These are phyloP conservation scores for Laodelphax striatellus DNA, from an alignment of 1,140 invertebrate species.

Conservation along the genomic window DNA sequence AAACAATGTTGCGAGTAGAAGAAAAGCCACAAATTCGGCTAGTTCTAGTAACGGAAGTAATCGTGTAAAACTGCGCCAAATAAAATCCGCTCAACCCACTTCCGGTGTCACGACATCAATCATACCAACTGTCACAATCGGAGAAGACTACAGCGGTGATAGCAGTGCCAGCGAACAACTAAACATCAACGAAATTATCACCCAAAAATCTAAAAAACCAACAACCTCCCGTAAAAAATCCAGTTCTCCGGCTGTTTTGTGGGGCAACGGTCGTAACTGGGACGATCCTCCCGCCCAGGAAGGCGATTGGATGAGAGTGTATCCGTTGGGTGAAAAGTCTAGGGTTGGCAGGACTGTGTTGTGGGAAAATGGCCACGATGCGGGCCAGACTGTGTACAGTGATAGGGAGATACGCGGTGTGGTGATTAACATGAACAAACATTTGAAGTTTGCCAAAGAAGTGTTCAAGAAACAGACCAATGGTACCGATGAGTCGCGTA, in stretches of 20 bases:
- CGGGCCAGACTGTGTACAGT: conserved; percentile 5
- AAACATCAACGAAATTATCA: not conserved
- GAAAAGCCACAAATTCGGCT: not conserved
- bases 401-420: conserved; percentile 12
- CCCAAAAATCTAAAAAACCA: too few species aligned
- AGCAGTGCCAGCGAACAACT: not conserved
- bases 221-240: too few species aligned
- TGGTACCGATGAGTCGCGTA: conserved; percentile 13
- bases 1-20: not conserved
- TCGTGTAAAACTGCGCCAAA: not conserved
- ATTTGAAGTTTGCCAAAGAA: conserved; percentile 16
- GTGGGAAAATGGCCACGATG: conserved; percentile 1
- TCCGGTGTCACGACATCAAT: conserved; percentile 4
- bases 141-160: conserved; percentile 7
- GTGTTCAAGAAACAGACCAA: conserved; percentile 12
- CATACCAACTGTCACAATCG: conserved; percentile 11
- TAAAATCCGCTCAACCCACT: not conserved
- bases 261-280: conserved; percentile 52
- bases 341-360: not conserved
- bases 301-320: conserved; percentile 49
- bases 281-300: conserved; percentile 36
- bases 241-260: conserved; percentile 23
- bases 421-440: conserved; percentile 11
- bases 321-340: conserved; percentile 30
- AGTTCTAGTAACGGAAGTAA: not conserved